phyloP scores from a whole-genome alignment of 2,797 vertebrate species.

The Morelia viridis region DNA sequence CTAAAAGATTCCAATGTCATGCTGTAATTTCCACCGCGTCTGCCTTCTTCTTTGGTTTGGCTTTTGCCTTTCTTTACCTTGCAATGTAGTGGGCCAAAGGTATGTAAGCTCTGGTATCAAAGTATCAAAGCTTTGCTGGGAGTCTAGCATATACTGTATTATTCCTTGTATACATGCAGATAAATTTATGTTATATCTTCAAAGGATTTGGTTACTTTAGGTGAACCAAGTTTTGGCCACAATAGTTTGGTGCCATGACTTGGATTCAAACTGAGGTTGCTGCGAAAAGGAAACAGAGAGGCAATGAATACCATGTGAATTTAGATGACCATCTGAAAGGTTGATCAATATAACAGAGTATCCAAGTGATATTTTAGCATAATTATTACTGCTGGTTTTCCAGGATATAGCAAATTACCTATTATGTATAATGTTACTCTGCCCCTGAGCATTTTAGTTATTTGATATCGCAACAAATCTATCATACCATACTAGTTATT shows the following conservation, averaged over 20 bases:
- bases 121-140: neutral
- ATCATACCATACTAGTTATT: neutral
- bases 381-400: neutral
- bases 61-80: neutral
- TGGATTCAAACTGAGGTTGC: too few species aligned
- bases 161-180: neutral
- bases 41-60: neutral
- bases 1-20: too few species aligned
- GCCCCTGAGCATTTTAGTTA: neutral
- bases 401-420: neutral
- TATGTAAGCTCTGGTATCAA: neutral
- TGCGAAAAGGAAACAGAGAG: neutral
- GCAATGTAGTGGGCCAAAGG: neutral
- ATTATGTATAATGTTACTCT: neutral
- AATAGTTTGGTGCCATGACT: too few species aligned
- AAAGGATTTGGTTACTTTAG: neutral
- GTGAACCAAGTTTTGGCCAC: too few species aligned
- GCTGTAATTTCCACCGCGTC: neutral
- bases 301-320: neutral
- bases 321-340: neutral
- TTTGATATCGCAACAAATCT: neutral
- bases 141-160: neutral
- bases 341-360: neutral
- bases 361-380: neutral
- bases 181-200: neutral